Base-by-base conservation (phyloP, 2,113 vertebrate species). In the Phrynocephalus versicolor region DNA sequence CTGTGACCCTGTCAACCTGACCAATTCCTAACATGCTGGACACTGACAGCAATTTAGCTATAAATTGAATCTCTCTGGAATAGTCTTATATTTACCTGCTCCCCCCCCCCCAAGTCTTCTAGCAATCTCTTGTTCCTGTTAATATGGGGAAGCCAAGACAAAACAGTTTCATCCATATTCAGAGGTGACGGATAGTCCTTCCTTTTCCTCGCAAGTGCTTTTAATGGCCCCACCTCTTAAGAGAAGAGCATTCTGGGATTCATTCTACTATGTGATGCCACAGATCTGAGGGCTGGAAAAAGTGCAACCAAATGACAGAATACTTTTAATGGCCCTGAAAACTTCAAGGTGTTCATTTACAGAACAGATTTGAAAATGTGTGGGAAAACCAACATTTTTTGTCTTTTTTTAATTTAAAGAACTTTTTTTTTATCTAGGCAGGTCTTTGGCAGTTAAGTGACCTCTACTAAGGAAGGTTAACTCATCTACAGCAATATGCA, bases 361-460 rank as follows among this genome's bases (percentile, higher is more conserved):
- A 79, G 0, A 41, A 60, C 58, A 39, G 35, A 58, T 41, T 8
- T 41, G 37, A 64, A 79, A 25, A 79, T 21, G 35, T 79, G 21
- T 77, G 75, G 57, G 39, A 62, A 23, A 57, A 13, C 33, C 19
- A 33, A 55, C 5, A 23, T 25, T 39, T 87, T 57, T 88, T 87
- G 85, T 73, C 70, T 85, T 18, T 82, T 7, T 25, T 88, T 33
- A 82, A 79, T 51, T 84, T 12, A 30, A 30, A 25, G 64, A 67
- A 27, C 18, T 9, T 84, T 39, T 84, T 72, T 37, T 71, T 51
- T 35, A 51, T 51, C 45, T 51, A 51, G 45, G 45, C 45, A 51
- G 45, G 45, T 10, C 45, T 51, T 10, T 51, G 45, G 45, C 45
- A 51, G 10, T 51, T 51, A 51, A 51, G 5, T 6, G 45, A 51